A percentile compares a stretch with the other conserved stretches of the same genome.
These are phyloP conservation scores for Phylloscopus trochilus DNA, from an alignment of 2,113 vertebrate genomes.

Conservation along the genomic window DNA sequence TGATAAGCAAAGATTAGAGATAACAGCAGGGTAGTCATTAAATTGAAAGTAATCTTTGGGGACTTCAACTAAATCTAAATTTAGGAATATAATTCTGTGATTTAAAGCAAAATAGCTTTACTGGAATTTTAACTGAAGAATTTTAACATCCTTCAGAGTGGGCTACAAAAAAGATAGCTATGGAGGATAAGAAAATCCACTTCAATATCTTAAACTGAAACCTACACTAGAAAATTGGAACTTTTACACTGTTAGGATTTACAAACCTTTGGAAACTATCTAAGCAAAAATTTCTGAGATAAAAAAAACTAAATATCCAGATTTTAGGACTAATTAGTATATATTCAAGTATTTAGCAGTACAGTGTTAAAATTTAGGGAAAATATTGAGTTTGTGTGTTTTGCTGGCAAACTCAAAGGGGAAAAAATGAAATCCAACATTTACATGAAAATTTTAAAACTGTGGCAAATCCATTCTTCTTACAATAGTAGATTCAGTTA, in stretches of 20 bases:
- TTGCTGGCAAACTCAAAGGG: neutral
- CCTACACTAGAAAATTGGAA: neutral
- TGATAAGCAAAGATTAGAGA: neutral
- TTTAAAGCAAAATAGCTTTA: neutral
- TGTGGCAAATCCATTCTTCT: neutral
- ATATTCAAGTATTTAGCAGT: neutral
- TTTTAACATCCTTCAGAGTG: neutral
- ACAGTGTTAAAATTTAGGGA: neutral
- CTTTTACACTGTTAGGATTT: neutral
- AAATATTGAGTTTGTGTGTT: neutral
- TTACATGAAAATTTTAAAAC: neutral
- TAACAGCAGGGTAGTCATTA: neutral
- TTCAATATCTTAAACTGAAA: neutral
- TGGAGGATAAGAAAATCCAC: neutral
- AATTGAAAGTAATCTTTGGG: neutral
- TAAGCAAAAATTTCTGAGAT: neutral
- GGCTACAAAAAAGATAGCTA: neutral
- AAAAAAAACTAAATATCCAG: neutral
- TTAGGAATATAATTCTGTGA: neutral
- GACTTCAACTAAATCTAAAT: neutral
- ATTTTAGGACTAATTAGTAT: neutral
- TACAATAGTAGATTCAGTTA: neutral
- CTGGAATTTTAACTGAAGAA: neutral
- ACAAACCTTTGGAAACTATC: neutral
- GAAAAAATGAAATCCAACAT: neutral